Percentiles rank a stretch among this genome's conserved stretches.
These are phyloP conservation scores for Nephrotoma guestfalica DNA, from an alignment of 2,888 invertebrate species.

Conservation along the genomic window DNA sequence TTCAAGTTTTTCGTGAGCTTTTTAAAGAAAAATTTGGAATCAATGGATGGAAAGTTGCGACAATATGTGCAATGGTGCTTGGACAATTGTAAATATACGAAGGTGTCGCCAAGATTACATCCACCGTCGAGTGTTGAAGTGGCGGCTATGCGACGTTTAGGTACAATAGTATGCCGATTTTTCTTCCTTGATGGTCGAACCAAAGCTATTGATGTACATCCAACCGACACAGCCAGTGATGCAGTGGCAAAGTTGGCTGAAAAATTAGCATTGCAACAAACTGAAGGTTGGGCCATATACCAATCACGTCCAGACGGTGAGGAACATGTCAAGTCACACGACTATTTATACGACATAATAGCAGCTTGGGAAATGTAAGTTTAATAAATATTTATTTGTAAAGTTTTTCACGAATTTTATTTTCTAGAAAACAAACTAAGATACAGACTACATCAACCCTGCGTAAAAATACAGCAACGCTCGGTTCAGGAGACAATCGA, in stretches of 20 bases:
- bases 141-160: constrained; percentile 79
- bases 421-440: constrained; percentile 39
- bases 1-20: constrained; percentile 54
- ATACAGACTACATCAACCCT: constrained; percentile 36
- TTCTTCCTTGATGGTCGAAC: constrained; percentile 91
- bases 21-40: constrained; percentile 48
- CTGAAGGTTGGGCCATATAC: constrained; percentile 92
- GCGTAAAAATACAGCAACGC: constrained; percentile 46
- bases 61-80: constrained; percentile 91
- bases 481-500: constrained; percentile 75
- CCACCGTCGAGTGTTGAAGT: constrained; percentile 89
- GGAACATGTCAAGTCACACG: constrained; percentile 80
- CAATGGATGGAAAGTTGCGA: constrained; percentile 50
- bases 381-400: constrained; percentile 26
- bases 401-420: background rate
- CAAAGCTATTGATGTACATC: constrained; percentile 90
- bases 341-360: constrained; percentile 86
- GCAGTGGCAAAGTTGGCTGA: constrained; percentile 80
- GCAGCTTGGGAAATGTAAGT: constrained; percentile 85
- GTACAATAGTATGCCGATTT: constrained; percentile 85
- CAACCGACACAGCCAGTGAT: constrained; percentile 84
- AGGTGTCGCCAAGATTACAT: constrained; percentile 63
- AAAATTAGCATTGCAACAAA: constrained; percentile 64
- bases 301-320: constrained; percentile 76
- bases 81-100: constrained; percentile 79